A percentile compares a stretch with the other conserved stretches of the same genome.
Evolutionary conservation across 2,113 vertebrate genomes (phyloP).

Genomic region (Petrocephalus zakoni): DNA sequence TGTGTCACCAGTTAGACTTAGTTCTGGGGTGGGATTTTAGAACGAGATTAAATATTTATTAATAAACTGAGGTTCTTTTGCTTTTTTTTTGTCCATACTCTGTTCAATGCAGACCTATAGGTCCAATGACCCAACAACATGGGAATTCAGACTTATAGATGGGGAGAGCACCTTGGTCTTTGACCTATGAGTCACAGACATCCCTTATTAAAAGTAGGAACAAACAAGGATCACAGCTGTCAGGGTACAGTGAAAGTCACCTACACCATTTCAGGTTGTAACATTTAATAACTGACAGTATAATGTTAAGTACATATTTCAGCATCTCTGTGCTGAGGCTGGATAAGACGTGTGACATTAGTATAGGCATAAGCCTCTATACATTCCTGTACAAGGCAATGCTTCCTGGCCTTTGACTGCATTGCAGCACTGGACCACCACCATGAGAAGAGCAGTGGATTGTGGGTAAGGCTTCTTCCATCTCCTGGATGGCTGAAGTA

Average conservation of each 20-base stretch:
- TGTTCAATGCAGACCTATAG: neutral
- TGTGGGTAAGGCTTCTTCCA: conserved; percentile 13
- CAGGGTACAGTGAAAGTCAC: neutral
- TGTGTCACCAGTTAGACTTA: neutral
- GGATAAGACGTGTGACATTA: neutral
- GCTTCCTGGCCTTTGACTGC: neutral
- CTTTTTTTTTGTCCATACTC: neutral
- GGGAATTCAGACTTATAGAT: neutral
- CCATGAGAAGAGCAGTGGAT: conserved; percentile 19
- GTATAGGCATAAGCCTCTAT: neutral
- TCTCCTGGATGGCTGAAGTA: neutral
- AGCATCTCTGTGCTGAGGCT: neutral
- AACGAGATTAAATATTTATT: neutral
- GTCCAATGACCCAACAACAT: neutral
- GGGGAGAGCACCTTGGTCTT: neutral
- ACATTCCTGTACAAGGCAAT: neutral
- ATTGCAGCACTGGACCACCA: neutral
- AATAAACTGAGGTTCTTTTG: neutral
- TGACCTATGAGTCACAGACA: neutral
- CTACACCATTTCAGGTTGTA: neutral
- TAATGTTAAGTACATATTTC: neutral
- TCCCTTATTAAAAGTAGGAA: neutral
- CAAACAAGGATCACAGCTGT: neutral
- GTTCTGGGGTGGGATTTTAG: neutral
- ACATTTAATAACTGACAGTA: neutral